A percentile compares a stretch with the other conserved stretches of the same genome.
phyloP scores from a whole-genome alignment of 2,797 vertebrate species.

The Platalea minor region DNA sequence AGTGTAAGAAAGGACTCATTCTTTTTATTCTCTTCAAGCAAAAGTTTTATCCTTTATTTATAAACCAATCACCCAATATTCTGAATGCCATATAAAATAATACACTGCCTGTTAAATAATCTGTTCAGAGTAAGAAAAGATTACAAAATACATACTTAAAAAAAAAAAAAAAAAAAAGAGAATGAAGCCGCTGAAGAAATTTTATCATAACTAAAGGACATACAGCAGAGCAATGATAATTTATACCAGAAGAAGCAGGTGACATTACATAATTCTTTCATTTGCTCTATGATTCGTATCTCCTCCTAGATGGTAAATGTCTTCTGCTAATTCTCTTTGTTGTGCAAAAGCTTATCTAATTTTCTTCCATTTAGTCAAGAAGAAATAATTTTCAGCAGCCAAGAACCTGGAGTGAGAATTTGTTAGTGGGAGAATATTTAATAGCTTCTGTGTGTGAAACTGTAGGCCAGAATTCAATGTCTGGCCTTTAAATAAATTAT shows the following conservation, averaged over 20 bases:
- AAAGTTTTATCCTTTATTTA: neutral
- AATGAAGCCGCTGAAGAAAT: neutral
- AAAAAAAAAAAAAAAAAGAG: neutral
- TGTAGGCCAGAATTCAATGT: neutral
- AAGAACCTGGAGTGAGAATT: neutral
- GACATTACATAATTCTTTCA: neutral
- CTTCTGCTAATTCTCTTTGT: neutral
- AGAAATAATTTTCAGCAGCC: neutral
- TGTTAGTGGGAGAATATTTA: neutral
- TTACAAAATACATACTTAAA: neutral
- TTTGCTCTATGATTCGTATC: neutral
- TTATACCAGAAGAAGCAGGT: neutral
- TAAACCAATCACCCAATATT: neutral
- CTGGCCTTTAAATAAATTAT: neutral
- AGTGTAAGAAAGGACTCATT: neutral
- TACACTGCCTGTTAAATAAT: neutral
- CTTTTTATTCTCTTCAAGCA: neutral
- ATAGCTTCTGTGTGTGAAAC: neutral
- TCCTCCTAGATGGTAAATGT: neutral
- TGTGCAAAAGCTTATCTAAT: neutral
- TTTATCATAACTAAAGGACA: neutral
- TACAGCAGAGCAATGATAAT: neutral
- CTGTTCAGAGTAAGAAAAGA: neutral
- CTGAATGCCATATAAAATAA: neutral
- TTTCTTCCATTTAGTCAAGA: neutral